phyloP scores from a whole-genome alignment of 1,140 invertebrate species.

The Eubasilissa regina region DNA sequence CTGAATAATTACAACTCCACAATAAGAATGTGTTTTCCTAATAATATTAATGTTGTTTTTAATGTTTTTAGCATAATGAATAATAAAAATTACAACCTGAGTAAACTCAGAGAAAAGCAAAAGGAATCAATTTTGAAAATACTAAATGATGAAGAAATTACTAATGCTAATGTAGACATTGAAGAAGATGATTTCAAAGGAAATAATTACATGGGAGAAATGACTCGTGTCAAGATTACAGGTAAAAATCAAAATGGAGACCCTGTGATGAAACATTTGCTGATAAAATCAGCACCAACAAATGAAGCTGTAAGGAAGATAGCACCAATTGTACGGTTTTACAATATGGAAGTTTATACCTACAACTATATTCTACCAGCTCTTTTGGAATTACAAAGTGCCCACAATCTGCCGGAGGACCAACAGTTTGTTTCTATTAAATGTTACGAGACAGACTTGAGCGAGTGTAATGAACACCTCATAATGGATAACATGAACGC shows the following conservation, averaged over 20 bases:
- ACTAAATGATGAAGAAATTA: neutral
- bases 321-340: constrained; percentile 20
- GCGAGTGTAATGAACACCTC: constrained; percentile 12
- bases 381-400: constrained; percentile 4
- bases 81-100: neutral
- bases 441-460: neutral
- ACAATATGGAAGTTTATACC: neutral
- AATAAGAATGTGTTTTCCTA: too few relatives aligned
- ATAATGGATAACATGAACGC: constrained; percentile 36
- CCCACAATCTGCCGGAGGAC: neutral
- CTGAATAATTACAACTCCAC: too few relatives aligned
- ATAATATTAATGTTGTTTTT: too few relatives aligned
- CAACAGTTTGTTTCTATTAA: constrained; percentile 30
- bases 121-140: neutral
- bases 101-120: constrained; percentile 2
- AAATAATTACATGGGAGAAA: constrained; percentile 38
- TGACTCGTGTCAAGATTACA: neutral
- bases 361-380: constrained; percentile 14
- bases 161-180: neutral
- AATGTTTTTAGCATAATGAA: neutral
- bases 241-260: constrained; percentile 30
- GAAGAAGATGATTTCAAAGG: constrained; percentile 8
- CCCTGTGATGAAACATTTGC: neutral
- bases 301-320: neutral
- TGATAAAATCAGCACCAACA: constrained; percentile 24